Evolutionary conservation across 2,797 vertebrate species (phyloP), one percentile per base, ranked within the genome.

Genomic region (Gadopsis bispinosus): DNA sequence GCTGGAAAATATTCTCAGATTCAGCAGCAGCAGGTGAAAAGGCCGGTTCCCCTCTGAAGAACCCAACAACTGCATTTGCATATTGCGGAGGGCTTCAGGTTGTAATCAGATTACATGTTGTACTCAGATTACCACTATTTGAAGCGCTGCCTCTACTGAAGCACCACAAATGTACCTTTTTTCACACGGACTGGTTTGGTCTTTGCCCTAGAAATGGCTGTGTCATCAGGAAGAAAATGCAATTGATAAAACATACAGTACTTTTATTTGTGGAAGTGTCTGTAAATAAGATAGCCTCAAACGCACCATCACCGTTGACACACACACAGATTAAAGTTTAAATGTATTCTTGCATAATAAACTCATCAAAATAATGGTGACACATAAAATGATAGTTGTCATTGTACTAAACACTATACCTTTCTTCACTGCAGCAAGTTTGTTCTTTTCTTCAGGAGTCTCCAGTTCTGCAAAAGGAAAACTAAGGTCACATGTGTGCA

Each of bases 391-490:
- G 26, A 59, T 16, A 56, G 12, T 4, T 20, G 14, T 37, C 9
- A 31, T 5, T 13, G 10, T 7, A 14, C 2, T 3, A 22, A 53
- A 26, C 4, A 59, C 31, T 22, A 7, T 81, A 92, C 92, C 92
- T 88, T 86, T 91, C 79, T 83, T 88, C 50, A 43, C 72, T 67
- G 83, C 60, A 48, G 79, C 45, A 29, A 59, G 61, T 75, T 77
- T 91, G n/a, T 79, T 70, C 58, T 86, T 88, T 75, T 81, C 83
- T 81, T 81, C 85, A 26, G 47, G 59, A 69, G 59, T 17, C 47
- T 87, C 83, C 33, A 73, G 41, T 64, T 90, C 90, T 91, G 79
- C 8, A 73, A 79, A 59, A 72, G 0, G 37, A 73, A 67, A 73
- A 69, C 4, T 58, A 1, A 26, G 9, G 29, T 84, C 65, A 83